Base-by-base conservation (phyloP, 2,113 vertebrate genomes). In the Bucco capensis region DNA sequence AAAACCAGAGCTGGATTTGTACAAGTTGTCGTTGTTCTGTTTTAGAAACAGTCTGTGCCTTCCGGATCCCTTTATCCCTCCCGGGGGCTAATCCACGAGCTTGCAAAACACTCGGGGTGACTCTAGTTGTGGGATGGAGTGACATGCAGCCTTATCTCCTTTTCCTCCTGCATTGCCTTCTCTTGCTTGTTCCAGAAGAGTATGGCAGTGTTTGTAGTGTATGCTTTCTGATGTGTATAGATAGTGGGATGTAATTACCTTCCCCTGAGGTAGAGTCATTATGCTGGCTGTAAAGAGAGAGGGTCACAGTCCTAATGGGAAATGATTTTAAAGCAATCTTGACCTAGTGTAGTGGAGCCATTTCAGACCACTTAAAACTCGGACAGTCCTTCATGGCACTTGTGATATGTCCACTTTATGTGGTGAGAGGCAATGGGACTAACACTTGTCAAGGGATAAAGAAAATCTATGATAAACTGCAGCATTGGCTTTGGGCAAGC, bases 281-380 rank as follows among this genome's bases (percentile, higher is more conserved):
- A 71, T 62, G 58, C 72, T 61, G 57, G 21, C 79, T 94, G 78
- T 90, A 72, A 92, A 88, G 66, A 85, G 60, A 94, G 85, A 86
- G 57, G 91, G 89, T 94, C 92, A 71, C 84, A 80, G 47, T 80
- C 74, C 91, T 96, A 91, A 92, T 83, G 86, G 91, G 84, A 95
- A 94, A 83, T 91, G 82, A 93, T 95, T 96, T 95, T 89, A 92
- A 90, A 93, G 77, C 96, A 90, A 80, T 93, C 90, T 96, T 96
- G 91, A 90, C 81, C 92, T 83, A 88, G 62, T 92, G 87, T 94
- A 93, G 87, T 91, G 66, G 77, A 94, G 77, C 89, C 80, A 86
- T 96, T 97, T 96, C 92, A 92, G 81, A 93, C 64, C 93, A 87
- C 89, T 93, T 93, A 91, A 92, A 79, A 91, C 91, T 89, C 88